Base-by-base conservation (phyloP, 2,113 vertebrate species). In the Thomomys bottae region DNA sequence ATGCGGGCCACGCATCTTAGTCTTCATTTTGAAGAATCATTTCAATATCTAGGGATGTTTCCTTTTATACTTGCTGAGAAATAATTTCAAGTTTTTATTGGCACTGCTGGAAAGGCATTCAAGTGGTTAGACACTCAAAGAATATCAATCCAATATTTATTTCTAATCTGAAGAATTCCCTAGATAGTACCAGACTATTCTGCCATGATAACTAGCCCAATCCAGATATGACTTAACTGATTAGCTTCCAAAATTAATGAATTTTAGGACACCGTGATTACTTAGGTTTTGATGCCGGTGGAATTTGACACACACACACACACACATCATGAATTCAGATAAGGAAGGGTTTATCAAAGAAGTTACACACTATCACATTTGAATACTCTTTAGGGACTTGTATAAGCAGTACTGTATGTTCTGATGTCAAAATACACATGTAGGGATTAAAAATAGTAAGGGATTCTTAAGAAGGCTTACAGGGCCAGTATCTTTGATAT, bases 121-220 rank as follows among this genome's bases (percentile, higher is more conserved):
- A 83, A 30, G 30, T 42, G 32, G 9, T 75, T 71, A 63, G 78
- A 89, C 71, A 73, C 68, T 70, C 45, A 72, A 92, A 59, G 89
- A 95, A 80, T 86, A 88, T 92, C 93, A 90, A 91, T 92, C 95
- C 94, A 40, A 80, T 92, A 92, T 95, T 94, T 93, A 88, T 95
- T 92, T 96, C 96, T 96, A 95, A 95, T 93, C 68, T 76, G 92
- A 93, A 95, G 87, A 88, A 81, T 92, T 83, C 21, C 66, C 81
- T 80, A 81, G 49, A 54, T 84, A 66, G 77, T 75, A 67, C 77
- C 93, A 91, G 95, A 82, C 84, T 82, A 83, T 20, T 4, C 89
- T 90, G 91, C 92, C 71, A 17, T 79, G 77, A 0, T 84, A 63
- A 0, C 89, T n/a, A 61, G 81, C 77, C 63, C 82, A 59, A 26